These are phyloP conservation scores for Merops nubicus DNA, from an alignment of 2,113 vertebrate genomes.

Conservation along the genomic window DNA sequence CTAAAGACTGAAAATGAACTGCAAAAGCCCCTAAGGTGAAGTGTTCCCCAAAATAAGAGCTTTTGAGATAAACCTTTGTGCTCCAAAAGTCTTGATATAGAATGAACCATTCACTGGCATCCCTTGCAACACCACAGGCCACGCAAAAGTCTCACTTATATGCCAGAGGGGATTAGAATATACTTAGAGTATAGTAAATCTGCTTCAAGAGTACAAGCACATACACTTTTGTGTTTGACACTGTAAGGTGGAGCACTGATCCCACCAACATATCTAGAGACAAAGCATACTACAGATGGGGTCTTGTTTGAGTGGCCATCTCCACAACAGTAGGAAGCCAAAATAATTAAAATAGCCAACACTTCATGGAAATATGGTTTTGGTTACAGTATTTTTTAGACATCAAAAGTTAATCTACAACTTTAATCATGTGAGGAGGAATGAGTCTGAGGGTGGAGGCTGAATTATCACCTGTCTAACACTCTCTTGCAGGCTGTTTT, in stretches of 20 bases:
- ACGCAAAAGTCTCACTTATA: background rate
- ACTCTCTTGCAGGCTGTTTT: background rate
- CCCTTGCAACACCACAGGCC: background rate
- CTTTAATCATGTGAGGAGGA: background rate
- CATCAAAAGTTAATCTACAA: background rate
- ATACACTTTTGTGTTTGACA: background rate
- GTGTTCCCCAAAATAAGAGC: background rate
- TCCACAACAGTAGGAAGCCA: background rate
- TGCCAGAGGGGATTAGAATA: background rate
- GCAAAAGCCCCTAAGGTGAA: background rate
- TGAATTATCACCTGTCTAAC: background rate
- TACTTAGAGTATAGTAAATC: background rate
- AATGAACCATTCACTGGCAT: background rate
- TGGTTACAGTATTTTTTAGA: background rate
- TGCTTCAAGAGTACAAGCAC: background rate
- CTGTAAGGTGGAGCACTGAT: background rate
- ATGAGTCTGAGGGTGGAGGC: background rate
- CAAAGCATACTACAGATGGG: background rate
- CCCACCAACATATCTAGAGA: background rate
- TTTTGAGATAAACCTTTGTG: background rate
- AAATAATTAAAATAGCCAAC: background rate
- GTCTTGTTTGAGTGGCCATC: accelerated
- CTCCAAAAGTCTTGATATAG: background rate
- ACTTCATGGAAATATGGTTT: background rate
- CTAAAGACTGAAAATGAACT: background rate